These are phyloP conservation scores for Murina feae DNA, from an alignment of 2,113 vertebrate genomes.

Conservation along the genomic window DNA sequence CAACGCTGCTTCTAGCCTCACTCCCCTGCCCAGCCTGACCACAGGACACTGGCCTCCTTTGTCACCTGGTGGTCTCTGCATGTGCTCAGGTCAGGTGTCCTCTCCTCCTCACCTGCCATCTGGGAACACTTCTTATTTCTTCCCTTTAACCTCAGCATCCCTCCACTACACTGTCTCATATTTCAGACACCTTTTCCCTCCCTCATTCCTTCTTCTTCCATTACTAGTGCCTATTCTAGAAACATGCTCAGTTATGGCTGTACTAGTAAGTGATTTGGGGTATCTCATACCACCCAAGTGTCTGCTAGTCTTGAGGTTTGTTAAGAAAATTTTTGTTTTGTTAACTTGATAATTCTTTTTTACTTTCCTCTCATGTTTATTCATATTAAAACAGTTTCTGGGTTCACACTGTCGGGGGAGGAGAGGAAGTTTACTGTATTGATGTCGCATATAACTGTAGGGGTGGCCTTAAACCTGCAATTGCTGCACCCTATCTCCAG, in stretches of 20 bases:
- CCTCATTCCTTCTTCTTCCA: neutral
- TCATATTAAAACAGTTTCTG: neutral
- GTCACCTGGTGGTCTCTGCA: neutral
- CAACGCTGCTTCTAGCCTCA: neutral
- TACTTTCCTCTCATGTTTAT: neutral
- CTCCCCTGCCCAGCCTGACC: neutral
- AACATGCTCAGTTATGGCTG: fast-evolving
- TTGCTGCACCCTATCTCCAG: neutral
- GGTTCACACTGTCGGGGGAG: neutral
- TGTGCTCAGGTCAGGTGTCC: neutral
- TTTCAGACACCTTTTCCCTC: neutral
- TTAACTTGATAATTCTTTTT: neutral
- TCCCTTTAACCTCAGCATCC: neutral
- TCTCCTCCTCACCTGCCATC: neutral
- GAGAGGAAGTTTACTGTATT: neutral
- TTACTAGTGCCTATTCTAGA: neutral
- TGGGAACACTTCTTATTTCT: neutral
- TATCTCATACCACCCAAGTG: neutral
- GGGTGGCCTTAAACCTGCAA: neutral
- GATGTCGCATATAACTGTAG: neutral
- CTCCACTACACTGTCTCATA: neutral
- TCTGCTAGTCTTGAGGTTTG: neutral
- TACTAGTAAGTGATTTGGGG: fast-evolving
- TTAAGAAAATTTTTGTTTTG: neutral
- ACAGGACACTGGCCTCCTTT: slow-evolving; percentile 26